These are phyloP conservation scores for Bombus haemorrhoidalis DNA, from an alignment of 1,140 invertebrate genomes.

Conservation along the genomic window DNA sequence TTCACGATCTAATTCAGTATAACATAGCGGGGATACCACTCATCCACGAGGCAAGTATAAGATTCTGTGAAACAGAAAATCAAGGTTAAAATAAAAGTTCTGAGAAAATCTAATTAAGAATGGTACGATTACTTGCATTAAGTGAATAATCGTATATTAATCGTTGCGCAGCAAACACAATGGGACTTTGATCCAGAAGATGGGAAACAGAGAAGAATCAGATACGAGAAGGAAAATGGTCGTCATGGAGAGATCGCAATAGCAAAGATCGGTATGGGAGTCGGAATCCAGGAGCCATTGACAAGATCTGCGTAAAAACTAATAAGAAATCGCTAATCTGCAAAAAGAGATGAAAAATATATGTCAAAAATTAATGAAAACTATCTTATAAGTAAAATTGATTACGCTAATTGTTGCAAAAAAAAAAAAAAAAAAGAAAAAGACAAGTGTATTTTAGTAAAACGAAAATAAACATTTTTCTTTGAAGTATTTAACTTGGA, in stretches of 20 bases:
- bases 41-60: slow-evolving; percentile 71
- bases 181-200: slow-evolving; percentile 78
- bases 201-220: slow-evolving; percentile 70
- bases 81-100: neutral
- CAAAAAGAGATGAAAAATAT: neutral
- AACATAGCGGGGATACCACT: slow-evolving; percentile 73
- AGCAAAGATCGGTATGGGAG: slow-evolving; percentile 66
- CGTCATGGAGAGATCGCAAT: slow-evolving; percentile 65
- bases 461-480: neutral
- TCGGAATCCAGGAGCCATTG: slow-evolving; percentile 64
- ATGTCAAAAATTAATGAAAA: neutral
- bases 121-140: neutral
- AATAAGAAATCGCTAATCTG: slow-evolving; percentile 4
- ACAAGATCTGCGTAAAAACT: slow-evolving; percentile 2
- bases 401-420: neutral
- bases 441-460: neutral
- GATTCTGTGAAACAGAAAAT: slow-evolving; percentile 14
- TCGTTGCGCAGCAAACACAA: slow-evolving; percentile 68
- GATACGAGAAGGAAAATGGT: slow-evolving; percentile 75
- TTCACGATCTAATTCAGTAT: slow-evolving; percentile 74
- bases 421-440: too few relatives aligned
- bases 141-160: neutral
- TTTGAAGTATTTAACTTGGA: too few relatives aligned
- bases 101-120: neutral
- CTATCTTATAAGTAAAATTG: neutral